A percentile compares a stretch with the other conserved stretches of the same genome.
phyloP scores from a whole-genome alignment of 2,888 invertebrate genomes.

The Pristionchus mayeri region DNA sequence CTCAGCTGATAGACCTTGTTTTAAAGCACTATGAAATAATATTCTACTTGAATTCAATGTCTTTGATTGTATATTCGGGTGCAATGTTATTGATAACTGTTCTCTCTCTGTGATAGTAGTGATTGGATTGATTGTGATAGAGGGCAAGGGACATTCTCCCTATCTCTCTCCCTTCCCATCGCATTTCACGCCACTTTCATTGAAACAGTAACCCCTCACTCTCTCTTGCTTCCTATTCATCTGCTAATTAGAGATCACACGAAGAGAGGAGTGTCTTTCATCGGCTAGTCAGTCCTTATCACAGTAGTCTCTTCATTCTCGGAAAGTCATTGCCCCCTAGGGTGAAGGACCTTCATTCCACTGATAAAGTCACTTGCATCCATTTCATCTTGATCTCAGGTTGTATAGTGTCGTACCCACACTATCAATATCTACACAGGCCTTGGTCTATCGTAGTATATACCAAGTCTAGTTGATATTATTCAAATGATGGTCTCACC shows the following conservation, averaged over 20 bases:
- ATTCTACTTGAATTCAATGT: neutral
- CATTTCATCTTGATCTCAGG: neutral
- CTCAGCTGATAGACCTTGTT: constrained; percentile 52
- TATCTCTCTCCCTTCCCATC: neutral
- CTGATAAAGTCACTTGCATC: neutral
- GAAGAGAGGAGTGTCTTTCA: neutral
- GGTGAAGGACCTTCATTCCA: neutral
- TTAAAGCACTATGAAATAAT: neutral
- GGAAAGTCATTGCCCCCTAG: neutral
- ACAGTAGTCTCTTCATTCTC: constrained; percentile 19
- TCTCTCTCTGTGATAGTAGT: constrained; percentile 13
- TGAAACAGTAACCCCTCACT: neutral
- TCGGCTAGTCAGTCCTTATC: constrained; percentile 12
- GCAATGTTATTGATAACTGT: neutral
- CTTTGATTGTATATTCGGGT: constrained; percentile 16
- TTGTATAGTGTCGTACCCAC: constrained; percentile 7
- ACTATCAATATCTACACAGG: neutral
- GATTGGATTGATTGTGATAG: constrained; percentile 28
- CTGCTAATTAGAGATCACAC: neutral
- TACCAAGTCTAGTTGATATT: no score
- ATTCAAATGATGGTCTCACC: no score
- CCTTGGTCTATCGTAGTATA: no score
- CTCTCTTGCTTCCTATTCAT: neutral
- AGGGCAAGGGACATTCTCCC: constrained; percentile 19
- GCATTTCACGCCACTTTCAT: constrained; percentile 16